phyloP scores from a whole-genome alignment of 2,888 invertebrate species.

The Molanna angustata region DNA sequence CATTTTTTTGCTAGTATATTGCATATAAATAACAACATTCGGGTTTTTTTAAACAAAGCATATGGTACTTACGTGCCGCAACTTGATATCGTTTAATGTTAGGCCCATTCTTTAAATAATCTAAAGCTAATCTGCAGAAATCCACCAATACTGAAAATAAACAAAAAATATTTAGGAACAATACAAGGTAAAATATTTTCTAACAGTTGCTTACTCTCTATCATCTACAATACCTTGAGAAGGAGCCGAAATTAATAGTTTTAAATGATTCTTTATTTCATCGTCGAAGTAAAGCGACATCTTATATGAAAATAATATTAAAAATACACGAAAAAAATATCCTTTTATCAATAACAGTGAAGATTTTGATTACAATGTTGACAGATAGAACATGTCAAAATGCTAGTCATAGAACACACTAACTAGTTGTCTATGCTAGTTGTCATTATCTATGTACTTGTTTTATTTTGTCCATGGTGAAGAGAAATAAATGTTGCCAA shows the following conservation, averaged over 20 bases:
- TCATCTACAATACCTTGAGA: conserved; percentile 15
- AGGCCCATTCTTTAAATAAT: conserved; percentile 64
- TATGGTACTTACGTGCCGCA: conserved; percentile 55
- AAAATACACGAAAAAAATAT: too few relatives aligned
- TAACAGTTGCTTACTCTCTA: background rate
- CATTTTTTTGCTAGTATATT: too few relatives aligned
- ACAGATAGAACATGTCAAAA: too few relatives aligned
- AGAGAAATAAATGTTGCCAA: too few relatives aligned
- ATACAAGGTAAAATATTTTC: conserved; percentile 5
- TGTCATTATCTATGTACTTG: too few relatives aligned
- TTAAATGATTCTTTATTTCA: conserved; percentile 21
- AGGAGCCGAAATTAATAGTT: conserved; percentile 13
- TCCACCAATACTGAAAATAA: conserved; percentile 61
- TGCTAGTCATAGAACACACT: too few relatives aligned
- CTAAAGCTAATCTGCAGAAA: conserved; percentile 66
- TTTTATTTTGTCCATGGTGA: too few relatives aligned
- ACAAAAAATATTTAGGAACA: conserved; percentile 20
- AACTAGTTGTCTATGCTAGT: too few relatives aligned
- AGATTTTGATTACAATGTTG: too few relatives aligned
- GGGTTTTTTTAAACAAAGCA: background rate
- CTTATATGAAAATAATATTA: too few relatives aligned
- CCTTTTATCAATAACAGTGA: too few relatives aligned
- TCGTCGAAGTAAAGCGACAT: too few relatives aligned
- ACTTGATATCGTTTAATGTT: conserved; percentile 60
- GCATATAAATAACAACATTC: background rate